Evolutionary conservation across 2,113 vertebrate species (phyloP).

Genomic region (Rhynchomys soricoides): DNA sequence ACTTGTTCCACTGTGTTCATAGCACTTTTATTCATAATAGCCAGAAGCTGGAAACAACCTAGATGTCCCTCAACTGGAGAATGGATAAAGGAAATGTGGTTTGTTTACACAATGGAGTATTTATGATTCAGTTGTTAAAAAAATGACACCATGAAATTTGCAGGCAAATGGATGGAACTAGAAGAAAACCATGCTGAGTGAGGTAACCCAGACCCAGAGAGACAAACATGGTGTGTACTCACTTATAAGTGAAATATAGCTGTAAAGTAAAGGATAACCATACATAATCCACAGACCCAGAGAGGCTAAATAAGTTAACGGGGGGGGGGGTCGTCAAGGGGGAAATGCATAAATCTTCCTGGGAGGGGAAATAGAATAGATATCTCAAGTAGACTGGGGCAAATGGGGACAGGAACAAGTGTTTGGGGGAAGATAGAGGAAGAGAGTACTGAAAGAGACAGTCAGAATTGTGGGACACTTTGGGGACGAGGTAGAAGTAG

Average conservation of each 20-base stretch:
- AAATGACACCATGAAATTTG: not conserved
- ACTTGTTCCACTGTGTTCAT: not conserved
- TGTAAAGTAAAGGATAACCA: too few relatives aligned
- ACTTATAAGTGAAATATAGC: too few relatives aligned
- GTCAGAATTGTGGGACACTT: not conserved
- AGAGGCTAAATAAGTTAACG: too few relatives aligned
- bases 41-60: too few relatives aligned
- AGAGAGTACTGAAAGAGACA: not conserved
- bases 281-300: too few relatives aligned
- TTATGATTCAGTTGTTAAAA: not conserved
- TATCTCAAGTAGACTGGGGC: not conserved
- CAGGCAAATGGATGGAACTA: not conserved
- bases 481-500: not conserved
- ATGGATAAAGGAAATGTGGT: too few relatives aligned
- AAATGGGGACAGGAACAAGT: not conserved
- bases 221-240: too few relatives aligned
- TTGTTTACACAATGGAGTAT: not conserved
- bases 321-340: too few relatives aligned
- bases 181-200: too few relatives aligned
- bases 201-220: too few relatives aligned
- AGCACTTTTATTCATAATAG: not conserved
- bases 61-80: too few relatives aligned
- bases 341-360: too few relatives aligned
- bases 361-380: not conserved
- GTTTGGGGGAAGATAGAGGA: not conserved